These are phyloP conservation scores for Pseudobourletiella spinata DNA, from an alignment of 1,140 invertebrate genomes.

Conservation along the genomic window DNA sequence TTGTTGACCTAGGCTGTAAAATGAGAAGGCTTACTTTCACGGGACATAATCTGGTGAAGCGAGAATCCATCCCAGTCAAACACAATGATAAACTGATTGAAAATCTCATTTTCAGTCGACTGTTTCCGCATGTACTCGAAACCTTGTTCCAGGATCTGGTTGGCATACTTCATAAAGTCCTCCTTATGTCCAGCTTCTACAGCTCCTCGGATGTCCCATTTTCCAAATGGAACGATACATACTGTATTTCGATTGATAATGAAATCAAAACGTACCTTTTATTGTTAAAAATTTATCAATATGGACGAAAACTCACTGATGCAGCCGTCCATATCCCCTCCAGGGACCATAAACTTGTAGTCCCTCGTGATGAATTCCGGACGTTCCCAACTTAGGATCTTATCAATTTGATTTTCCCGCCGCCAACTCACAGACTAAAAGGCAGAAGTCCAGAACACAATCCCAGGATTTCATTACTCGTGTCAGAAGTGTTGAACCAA, in stretches of 20 bases:
- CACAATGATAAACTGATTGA: slow-evolving; percentile 18
- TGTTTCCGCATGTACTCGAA: background rate
- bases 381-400: slow-evolving; percentile 9
- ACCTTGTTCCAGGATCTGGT: background rate
- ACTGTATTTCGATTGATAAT: slow-evolving; percentile 1
- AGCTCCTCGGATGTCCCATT: slow-evolving; percentile 10
- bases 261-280: background rate
- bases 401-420: background rate
- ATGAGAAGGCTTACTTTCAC: background rate
- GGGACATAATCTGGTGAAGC: background rate
- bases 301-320: background rate
- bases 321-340: slow-evolving; percentile 15
- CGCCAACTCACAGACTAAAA: slow-evolving; percentile 9
- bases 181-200: slow-evolving; percentile 15
- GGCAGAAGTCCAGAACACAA: background rate
- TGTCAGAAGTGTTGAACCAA: background rate
- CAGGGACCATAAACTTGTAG: slow-evolving; percentile 3
- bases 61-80: slow-evolving; percentile 22
- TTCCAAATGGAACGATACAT: slow-evolving; percentile 20
- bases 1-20: no score
- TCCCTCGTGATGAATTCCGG: background rate
- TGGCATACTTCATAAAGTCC: slow-evolving; percentile 9
- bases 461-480: no score
- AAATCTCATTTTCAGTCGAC: background rate
- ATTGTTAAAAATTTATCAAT: background rate